Evolutionary conservation across 2,113 vertebrate species (phyloP).

Genomic region (Mobula hypostoma): DNA sequence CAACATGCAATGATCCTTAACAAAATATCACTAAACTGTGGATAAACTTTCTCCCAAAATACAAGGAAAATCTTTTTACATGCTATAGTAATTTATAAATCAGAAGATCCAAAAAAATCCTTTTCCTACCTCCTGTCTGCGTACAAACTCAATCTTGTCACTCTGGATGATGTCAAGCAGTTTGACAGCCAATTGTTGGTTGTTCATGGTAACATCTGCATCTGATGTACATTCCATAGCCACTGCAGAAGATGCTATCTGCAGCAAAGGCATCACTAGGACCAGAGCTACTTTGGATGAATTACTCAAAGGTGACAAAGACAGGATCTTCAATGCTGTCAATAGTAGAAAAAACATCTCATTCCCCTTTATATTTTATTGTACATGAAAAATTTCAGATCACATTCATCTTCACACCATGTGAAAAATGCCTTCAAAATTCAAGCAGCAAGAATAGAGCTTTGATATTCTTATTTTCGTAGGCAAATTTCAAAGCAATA

Average conservation of each 20-base stretch:
- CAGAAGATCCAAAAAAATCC: neutral
- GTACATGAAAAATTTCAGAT: neutral
- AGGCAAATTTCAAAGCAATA: too few species aligned
- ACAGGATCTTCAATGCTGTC: constrained; percentile 67
- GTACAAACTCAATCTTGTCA: constrained; percentile 4
- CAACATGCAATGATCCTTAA: neutral
- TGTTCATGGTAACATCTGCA: constrained; percentile 52
- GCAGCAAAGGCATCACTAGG: constrained; percentile 77
- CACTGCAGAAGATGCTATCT: constrained; percentile 69
- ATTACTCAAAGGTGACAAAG: constrained; percentile 47
- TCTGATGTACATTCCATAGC: constrained; percentile 64
- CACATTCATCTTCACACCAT: too few species aligned
- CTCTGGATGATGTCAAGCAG: constrained; percentile 60
- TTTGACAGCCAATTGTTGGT: constrained; percentile 62
- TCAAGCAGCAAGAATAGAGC: neutral
- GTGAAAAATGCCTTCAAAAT: neutral
- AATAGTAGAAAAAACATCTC: constrained; percentile 37
- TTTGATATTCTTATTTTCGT: neutral
- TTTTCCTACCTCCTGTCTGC: constrained; percentile 28
- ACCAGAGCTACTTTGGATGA: constrained; percentile 53
- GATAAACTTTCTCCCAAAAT: neutral
- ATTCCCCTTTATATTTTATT: neutral
- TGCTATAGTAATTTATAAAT: neutral
- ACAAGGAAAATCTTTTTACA: neutral
- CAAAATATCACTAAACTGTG: constrained; percentile 10